Base-by-base conservation (phyloP, 2,888 invertebrate species). In the Diabrotica balteata region DNA sequence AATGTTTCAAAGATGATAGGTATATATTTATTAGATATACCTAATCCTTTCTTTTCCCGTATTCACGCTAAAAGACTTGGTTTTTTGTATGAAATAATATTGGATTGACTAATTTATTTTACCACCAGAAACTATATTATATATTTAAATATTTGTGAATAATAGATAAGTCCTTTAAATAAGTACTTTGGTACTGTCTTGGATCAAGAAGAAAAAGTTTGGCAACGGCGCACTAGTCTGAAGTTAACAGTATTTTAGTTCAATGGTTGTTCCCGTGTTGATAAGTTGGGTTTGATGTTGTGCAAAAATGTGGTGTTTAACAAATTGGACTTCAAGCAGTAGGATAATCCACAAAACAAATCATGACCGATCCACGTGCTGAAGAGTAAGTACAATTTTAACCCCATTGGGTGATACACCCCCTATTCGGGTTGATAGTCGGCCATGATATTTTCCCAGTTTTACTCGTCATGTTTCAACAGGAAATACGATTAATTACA, bases 311-410 rank as follows among this genome's bases (percentile, higher is more conserved):
- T 80, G 82, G 82, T 80, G 82, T 78, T 80, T 75, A 80, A 79
- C 78, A 80, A 89, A 89, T 91, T 90, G 89, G 90, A 89, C 89
- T 76, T 75, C 75, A 89, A 90, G 88, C 89, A 91, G 90, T 93
- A 92, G 90, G 89, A 89, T 90, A 90, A 91, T 91, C 89, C 89
- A 89, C 89, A 90, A 89, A 86, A 90, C 91, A 87, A 92, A 93
- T 87, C 93, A 94, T 93, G 93, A 93, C 92, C 91, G 93, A 93
- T 90, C 90, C 90, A 90, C 50, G 58, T 51, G 91, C 90, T 91
- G 93, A 94, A 89, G 92, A 93, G 93, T 94, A 88, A 93, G 92
- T 90, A 84, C 72, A 80, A 73, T 63, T 66, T 46, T 11, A 45
- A 57, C 5, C 79, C 81, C 67, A 59, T 63, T 54, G 49, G 49